A percentile compares a stretch with the other conserved stretches of the same genome.
Evolutionary conservation across 2,888 invertebrate genomes (phyloP).

Genomic region (Mesochorus sp.): DNA sequence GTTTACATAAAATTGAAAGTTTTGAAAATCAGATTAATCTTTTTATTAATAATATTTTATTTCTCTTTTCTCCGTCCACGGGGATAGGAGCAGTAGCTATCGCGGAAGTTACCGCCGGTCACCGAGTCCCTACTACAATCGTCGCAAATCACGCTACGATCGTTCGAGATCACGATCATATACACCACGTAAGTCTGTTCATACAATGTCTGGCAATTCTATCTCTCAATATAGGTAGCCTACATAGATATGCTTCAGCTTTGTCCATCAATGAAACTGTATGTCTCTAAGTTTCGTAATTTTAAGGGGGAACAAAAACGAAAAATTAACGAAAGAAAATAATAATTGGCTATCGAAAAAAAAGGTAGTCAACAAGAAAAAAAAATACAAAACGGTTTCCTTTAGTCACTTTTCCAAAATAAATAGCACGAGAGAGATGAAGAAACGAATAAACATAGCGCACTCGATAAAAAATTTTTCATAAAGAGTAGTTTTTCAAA

Average conservation of each 20-base stretch:
- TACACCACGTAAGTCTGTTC: slow-evolving; percentile 89
- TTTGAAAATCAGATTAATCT: too few species aligned
- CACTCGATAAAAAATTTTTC: slow-evolving; percentile 16
- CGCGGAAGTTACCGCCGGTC: slow-evolving; percentile 85
- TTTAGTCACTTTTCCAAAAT: slow-evolving; percentile 28
- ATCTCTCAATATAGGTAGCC: slow-evolving; percentile 67
- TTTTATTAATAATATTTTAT: neutral
- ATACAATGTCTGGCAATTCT: slow-evolving; percentile 68
- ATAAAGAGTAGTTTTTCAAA: neutral
- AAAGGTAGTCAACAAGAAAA: slow-evolving; percentile 6
- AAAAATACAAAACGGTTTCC: slow-evolving; percentile 25
- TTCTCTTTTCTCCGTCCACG: neutral
- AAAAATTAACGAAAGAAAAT: slow-evolving; percentile 11
- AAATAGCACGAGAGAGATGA: slow-evolving; percentile 65
- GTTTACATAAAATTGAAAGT: too few species aligned
- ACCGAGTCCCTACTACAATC: slow-evolving; percentile 89
- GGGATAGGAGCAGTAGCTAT: slow-evolving; percentile 83
- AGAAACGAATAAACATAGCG: slow-evolving; percentile 27
- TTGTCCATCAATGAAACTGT: slow-evolving; percentile 58
- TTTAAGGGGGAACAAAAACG: slow-evolving; percentile 46
- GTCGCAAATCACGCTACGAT: slow-evolving; percentile 87
- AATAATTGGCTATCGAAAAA: slow-evolving; percentile 17
- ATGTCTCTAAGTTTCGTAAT: slow-evolving; percentile 62
- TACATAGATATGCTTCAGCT: slow-evolving; percentile 73
- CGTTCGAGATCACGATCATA: slow-evolving; percentile 90